Base-by-base conservation (phyloP, 2,113 vertebrate species). In the Prionailurus viverrinus region DNA sequence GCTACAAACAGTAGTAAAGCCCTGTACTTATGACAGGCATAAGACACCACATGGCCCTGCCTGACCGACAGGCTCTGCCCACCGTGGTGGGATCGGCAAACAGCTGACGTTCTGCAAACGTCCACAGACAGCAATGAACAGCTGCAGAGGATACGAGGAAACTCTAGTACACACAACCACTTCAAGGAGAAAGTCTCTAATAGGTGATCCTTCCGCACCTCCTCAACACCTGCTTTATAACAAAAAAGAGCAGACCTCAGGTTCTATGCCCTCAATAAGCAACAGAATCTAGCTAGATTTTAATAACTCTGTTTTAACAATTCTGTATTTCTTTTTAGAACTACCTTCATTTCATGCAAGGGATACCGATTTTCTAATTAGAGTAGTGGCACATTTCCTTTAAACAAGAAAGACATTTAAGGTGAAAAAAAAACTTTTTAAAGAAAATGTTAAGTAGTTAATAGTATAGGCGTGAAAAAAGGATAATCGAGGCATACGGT, bases 281-380 rank as follows among this genome's bases (percentile, higher is more conserved):
- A 71, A 69, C 68, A 82, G 18, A 71, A 25, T 73, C 66, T 48
- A 53, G 39, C 33, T 15, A 36, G 79, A 41, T 21, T 89, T 66
- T 51, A 82, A 3, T 45, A 82, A 79, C 39, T 83, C 41, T 74
- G 29, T 53, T 65, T 82, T 71, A 66, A 45, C 45, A 45, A 45
- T 45, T 45, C 3, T n/a, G 71, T 55, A 58, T 93, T 92, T 95
- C 25, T 66, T 84, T 91, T 84, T 48, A 91, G 78, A 93, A 92
- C 69, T 68, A 76, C 19, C 41, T 94, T 91, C 4, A 31, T 84
- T 94, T 88, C 65, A 90, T 25, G 31, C 31, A 76, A 92, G 29
- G 36, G 31, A 88, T 36, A 83, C 21, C 45, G 13, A 69, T 83
- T 91, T 94, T 73, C 81, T 58, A 91, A 58, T 73, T 85, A 58